Evolutionary conservation across 2,888 invertebrate species (phyloP).

Genomic region (Cosmia pyralina): DNA sequence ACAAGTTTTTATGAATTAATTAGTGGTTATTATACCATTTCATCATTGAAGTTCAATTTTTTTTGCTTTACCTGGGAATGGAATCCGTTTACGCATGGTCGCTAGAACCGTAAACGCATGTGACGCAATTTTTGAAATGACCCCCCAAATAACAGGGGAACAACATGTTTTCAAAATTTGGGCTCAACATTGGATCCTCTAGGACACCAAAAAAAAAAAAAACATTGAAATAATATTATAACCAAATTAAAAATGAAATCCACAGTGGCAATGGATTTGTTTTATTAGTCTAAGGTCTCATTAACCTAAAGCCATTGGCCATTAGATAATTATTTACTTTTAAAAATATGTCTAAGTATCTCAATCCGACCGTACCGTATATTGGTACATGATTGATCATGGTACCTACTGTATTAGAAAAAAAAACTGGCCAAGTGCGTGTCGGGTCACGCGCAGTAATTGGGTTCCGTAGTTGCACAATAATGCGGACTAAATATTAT

Average conservation of each 20-base stretch:
- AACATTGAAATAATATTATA: background rate
- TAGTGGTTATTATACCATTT: background rate
- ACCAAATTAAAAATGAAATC: background rate
- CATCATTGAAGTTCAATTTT: no score
- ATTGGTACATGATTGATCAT: constrained; percentile 14
- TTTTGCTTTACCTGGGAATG: background rate
- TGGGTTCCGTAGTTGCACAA: no score
- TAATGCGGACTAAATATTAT: no score
- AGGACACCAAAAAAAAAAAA: background rate
- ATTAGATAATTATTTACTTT: constrained; percentile 12
- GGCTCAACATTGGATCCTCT: no score
- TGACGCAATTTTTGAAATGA: no score
- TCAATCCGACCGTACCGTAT: background rate
- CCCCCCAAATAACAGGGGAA: no score
- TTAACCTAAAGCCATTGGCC: background rate
- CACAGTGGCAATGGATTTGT: background rate
- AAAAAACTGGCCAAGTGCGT: no score
- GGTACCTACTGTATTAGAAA: constrained; percentile 7
- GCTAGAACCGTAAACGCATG: no score
- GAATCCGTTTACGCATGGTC: no score
- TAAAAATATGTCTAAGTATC: background rate
- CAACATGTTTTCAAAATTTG: no score
- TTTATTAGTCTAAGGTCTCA: background rate
- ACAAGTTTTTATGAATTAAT: background rate
- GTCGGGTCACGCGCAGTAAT: no score